Evolutionary conservation across 2,797 vertebrate species (phyloP), one percentile per base, ranked within the genome.

Genomic region (Vespertilio murinus): DNA sequence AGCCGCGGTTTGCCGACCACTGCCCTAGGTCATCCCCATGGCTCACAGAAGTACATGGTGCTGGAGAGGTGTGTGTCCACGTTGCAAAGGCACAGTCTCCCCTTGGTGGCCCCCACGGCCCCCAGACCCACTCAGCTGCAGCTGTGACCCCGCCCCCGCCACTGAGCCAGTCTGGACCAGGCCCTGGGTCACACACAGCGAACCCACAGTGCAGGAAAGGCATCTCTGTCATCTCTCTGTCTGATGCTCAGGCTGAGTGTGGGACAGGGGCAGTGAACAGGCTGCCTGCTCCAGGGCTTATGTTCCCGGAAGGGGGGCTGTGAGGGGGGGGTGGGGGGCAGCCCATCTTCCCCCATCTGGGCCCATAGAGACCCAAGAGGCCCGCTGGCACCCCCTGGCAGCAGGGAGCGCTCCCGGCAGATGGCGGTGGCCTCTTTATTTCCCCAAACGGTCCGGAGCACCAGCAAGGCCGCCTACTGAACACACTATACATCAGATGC

Each of bases 401-500:
- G 38, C 33, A 33, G 45, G 54, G 2, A 2, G 77, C 0, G 1
- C 33, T 74, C 35, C 49, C 1, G 20, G 90, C 83, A 89, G 94
- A 79, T 0, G 22, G 83, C 2, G 0, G 52, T 12, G 28, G 64
- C 42, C 42, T 90, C 73, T 52, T 81, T 30, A 33, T 86, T 82
- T 59, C 69, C 30, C 16, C 0, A 0, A 35, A 25, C 0, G 1
- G n/a, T 54, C 59, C 0, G 1, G 65, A 84, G 87, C 12, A 35
- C 61, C 49, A 20, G 81, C 2, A 12, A 28, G 56, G 45, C 73
- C 33, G 42, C 73, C 73, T 1, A 6, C 54, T 0, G 16, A 89
- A 75, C 20, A 52, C 4, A 1, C 61, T 70, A 88, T 95, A 94
- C 47, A 95, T 97, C 96, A 96, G 93, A 33, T 0, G 47, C 87